Percentiles rank a stretch among this genome's conserved stretches.
Conservation (phyloP, 2,888 invertebrate genomes). For the Dryomyza anilis region DNA sequence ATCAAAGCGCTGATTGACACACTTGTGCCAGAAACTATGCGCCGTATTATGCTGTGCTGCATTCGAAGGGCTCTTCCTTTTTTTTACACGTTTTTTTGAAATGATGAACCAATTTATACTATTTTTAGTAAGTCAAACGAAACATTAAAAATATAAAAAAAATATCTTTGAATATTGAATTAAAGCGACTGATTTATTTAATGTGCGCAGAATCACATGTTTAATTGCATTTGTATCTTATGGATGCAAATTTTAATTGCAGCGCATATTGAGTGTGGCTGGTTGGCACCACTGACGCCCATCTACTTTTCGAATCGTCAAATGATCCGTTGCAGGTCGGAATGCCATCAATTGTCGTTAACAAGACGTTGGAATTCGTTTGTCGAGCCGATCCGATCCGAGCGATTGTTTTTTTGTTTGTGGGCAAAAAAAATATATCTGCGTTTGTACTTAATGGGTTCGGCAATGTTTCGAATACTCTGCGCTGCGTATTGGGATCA, state of each 20-base stretch:
- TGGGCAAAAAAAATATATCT: neutral
- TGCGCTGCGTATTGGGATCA: neutral
- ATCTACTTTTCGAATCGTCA: slow-evolving; percentile 25
- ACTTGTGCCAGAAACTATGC: slow-evolving; percentile 21
- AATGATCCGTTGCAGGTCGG: slow-evolving; percentile 59
- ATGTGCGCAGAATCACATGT: neutral
- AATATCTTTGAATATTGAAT: no score
- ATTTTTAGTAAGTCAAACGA: neutral
- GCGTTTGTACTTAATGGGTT: neutral
- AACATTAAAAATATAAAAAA: no score
- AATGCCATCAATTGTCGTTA: slow-evolving; percentile 59
- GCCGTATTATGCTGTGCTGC: neutral
- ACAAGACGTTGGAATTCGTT: slow-evolving; percentile 52
- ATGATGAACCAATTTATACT: neutral
- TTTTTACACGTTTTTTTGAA: neutral
- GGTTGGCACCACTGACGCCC: slow-evolving; percentile 14
- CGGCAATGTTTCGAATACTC: neutral
- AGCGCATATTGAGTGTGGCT: neutral
- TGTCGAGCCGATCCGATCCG: slow-evolving; percentile 34
- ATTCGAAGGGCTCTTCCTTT: no score
- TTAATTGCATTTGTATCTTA: neutral
- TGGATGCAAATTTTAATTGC: slow-evolving; percentile 15
- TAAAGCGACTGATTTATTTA: neutral
- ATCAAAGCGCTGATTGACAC: slow-evolving; percentile 31
- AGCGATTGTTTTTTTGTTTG: neutral